A percentile compares a stretch with the other conserved stretches of the same genome.
Conservation (phyloP, 2,113 vertebrate species). For the Todiramphus chloris region DNA sequence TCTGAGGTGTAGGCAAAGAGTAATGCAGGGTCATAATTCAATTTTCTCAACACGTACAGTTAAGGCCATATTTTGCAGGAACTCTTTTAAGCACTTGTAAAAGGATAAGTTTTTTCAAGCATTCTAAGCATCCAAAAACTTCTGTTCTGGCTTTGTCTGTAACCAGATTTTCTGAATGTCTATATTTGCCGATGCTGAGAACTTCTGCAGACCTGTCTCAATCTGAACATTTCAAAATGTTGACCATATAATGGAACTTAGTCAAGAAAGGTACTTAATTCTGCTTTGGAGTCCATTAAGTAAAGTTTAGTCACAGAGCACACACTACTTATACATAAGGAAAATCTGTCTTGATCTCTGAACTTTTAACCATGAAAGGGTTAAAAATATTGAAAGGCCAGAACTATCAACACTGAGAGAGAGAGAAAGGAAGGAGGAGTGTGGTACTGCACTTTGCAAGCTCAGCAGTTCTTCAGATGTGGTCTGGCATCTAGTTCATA, state of each 20-base stretch:
- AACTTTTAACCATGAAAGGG: neutral
- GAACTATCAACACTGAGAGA: neutral
- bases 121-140: neutral
- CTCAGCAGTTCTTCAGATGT: conserved; percentile 87
- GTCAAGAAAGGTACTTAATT: neutral
- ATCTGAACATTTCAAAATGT: neutral
- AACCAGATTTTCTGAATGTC: neutral
- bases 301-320: neutral
- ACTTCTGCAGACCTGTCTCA: neutral
- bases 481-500: conserved; percentile 90
- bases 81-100: neutral
- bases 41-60: neutral
- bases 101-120: neutral
- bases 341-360: neutral
- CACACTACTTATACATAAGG: neutral
- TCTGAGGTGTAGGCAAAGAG: neutral
- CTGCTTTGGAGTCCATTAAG: neutral
- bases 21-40: neutral
- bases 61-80: neutral
- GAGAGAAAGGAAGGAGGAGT: conserved; percentile 49
- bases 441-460: conserved; percentile 72
- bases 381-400: conserved; percentile 35
- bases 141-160: neutral
- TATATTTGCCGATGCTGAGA: neutral
- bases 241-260: neutral